Evolutionary conservation across 2,888 invertebrate genomes (phyloP).

Genomic region (Trissolcus japonicus): DNA sequence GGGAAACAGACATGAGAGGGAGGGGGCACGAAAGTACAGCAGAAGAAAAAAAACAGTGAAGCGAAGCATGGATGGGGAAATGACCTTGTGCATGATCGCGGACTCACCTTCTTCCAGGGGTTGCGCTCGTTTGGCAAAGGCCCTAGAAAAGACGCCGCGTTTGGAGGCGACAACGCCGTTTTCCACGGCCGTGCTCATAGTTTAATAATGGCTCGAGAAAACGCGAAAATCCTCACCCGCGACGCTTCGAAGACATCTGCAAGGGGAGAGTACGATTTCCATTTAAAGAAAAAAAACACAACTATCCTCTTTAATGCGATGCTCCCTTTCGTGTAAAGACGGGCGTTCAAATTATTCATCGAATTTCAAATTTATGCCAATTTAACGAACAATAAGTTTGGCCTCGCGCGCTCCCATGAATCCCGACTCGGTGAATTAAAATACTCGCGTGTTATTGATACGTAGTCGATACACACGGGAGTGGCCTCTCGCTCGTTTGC

Average conservation of each 20-base stretch:
- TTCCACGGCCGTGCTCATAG: conserved; percentile 71
- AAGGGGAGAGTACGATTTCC: conserved; percentile 57
- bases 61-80: conserved; percentile 34
- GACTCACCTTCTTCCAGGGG: conserved; percentile 74
- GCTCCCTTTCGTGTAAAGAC: conserved; percentile 14
- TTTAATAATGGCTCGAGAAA: conserved; percentile 53
- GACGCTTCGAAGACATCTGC: conserved; percentile 62
- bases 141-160: conserved; percentile 71
- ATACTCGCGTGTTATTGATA: conserved; percentile 16
- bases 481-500: neutral
- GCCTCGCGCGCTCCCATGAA: conserved; percentile 5
- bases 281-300: conserved; percentile 33
- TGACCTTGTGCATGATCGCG: conserved; percentile 18
- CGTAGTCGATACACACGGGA: neutral
- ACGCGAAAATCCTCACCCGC: conserved; percentile 49
- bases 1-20: conserved; percentile 1
- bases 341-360: conserved; percentile 24
- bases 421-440: conserved; percentile 6
- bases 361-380: conserved; percentile 36
- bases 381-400: conserved; percentile 22
- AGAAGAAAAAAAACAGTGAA: neutral
- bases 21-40: conserved; percentile 1
- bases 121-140: conserved; percentile 72
- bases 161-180: conserved; percentile 69
- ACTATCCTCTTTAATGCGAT: conserved; percentile 25